Base-by-base conservation (phyloP, 2,797 vertebrate genomes). In the Premnoplex brunnescens region DNA sequence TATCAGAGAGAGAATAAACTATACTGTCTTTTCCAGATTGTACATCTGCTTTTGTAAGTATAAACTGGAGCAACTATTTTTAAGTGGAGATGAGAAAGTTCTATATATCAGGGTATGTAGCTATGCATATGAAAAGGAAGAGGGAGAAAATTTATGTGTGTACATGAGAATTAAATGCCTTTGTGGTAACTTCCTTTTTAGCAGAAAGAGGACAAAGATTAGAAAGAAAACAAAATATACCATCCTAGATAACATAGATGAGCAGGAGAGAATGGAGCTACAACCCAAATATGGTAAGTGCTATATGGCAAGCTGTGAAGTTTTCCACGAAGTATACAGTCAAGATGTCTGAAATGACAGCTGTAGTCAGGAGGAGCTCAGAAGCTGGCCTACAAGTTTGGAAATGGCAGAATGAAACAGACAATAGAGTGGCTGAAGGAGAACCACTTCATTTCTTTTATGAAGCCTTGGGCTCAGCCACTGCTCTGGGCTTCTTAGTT, bases 161-260 rank as follows among this genome's bases (percentile, higher is more conserved):
- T 59, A 16, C 3, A 1, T 77, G 34, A 85, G 30, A 92, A 60
- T 56, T 91, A 67, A 60, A 62, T 64, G 20, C 69, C 24, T 85
- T 37, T 52, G 56, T 92, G 67, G 20, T 89, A 43, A 62, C 77
- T 59, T 36, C 85, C 48, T 96, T 94, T 97, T 81, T 87, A 99
- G 98, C 97, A 98, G 98, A 85, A 98, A 98, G 87, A 98, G 98
- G 52, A 99, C 98, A 17, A 98, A 98, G 96, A 98, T 98, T 91
- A 98, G 98, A 96, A 99, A 98, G 97, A 99, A 99, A 98, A 99
- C 98, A 60, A 99, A 98, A 75, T 99, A 99, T 62, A 99, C 98
- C 48, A 98, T 99, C 81, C 97, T 99, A 85, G 98, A 99, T 97
- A 98, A 99, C 93, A 99, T 99, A 98, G 99, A 99, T 23, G 99